Evolutionary conservation across 2,888 invertebrate species (phyloP), one percentile per base, ranked within the genome.

Genomic region (Pseudococcus longispinus): DNA sequence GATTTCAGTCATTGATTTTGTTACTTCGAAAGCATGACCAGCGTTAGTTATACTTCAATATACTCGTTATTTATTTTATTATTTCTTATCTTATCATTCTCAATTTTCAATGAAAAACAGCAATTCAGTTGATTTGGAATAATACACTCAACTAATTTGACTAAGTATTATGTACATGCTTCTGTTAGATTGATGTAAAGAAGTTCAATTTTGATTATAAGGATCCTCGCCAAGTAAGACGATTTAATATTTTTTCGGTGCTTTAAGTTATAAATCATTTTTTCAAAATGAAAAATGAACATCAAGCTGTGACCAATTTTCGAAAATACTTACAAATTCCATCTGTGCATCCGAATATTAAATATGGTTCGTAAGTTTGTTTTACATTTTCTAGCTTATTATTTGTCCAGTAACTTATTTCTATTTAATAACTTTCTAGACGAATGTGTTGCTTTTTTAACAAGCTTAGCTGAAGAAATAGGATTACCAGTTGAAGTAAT

Each of bases 311-410:
- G 88, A 93, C 95, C 89, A 94, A 95, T 90, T 96, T 98, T 90
- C 93, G 95, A 87, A 95, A 96, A 90, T 98, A 97, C 92, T 91
- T 98, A 85, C 92, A 93, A 89, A 96, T 97, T 89, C 95, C 96
- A 11, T 96, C 96, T 85, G 96, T 97, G 0, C 97, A 97, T 89
- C 97, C 98, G 0, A 91, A 95, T 90, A 92, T 97, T 8, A 93
- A 97, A 91, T 98, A 98, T 91, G 94, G 97, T 96, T 70, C 15
- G 32, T 70, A 29, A 29, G 15, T 70, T n/a, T 0, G 3, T 23
- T 6, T 32, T 70, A 29, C 26, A 13, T 23, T 11, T 70, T 60
- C 11, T 9, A 23, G 18, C 29, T 26, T 26, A 18, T 65, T 20
- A n/a, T 60, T 51, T n/a, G 4, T 9, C 8, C 2, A 65, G 26